Evolutionary conservation across 2,888 invertebrate species (phyloP).

Genomic region (Spodoptera littoralis): DNA sequence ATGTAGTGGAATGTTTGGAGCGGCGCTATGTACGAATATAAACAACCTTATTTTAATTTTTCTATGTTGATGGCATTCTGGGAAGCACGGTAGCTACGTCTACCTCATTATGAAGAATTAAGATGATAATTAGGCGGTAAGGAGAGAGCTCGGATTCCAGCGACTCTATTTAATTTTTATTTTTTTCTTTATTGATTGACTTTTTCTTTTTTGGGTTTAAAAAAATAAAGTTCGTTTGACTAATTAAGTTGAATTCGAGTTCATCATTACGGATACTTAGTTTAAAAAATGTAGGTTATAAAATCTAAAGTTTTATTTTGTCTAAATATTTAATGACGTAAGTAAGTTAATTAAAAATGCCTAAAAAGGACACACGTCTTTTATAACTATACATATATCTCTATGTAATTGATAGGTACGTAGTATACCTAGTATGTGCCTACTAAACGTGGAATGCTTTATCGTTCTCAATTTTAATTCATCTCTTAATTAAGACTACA

Average conservation of each 20-base stretch:
- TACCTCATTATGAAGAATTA: constrained; percentile 75
- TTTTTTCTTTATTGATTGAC: constrained; percentile 46
- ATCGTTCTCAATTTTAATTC: too few relatives aligned
- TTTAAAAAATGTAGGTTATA: neutral
- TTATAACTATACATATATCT: too few relatives aligned
- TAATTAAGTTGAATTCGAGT: constrained; percentile 28
- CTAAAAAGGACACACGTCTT: too few relatives aligned
- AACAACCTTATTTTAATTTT: constrained; percentile 65
- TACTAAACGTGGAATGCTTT: too few relatives aligned
- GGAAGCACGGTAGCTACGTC: constrained; percentile 72
- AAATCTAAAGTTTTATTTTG: neutral
- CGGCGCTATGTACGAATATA: constrained; percentile 63
- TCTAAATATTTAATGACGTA: too few relatives aligned
- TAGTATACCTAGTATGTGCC: too few relatives aligned
- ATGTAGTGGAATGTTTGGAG: constrained; percentile 47
- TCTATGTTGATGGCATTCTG: constrained; percentile 62
- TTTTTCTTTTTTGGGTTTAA: constrained; percentile 31
- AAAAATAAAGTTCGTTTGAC: constrained; percentile 17
- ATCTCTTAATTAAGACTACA: too few relatives aligned
- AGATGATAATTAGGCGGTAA: constrained; percentile 76
- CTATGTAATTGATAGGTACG: too few relatives aligned
- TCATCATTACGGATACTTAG: constrained; percentile 4
- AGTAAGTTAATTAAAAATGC: too few relatives aligned
- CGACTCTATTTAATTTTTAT: constrained; percentile 37
- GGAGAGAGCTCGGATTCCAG: constrained; percentile 65